Evolutionary conservation across 2,797 vertebrate species (phyloP).

Genomic region (Aratinga solstitialis): DNA sequence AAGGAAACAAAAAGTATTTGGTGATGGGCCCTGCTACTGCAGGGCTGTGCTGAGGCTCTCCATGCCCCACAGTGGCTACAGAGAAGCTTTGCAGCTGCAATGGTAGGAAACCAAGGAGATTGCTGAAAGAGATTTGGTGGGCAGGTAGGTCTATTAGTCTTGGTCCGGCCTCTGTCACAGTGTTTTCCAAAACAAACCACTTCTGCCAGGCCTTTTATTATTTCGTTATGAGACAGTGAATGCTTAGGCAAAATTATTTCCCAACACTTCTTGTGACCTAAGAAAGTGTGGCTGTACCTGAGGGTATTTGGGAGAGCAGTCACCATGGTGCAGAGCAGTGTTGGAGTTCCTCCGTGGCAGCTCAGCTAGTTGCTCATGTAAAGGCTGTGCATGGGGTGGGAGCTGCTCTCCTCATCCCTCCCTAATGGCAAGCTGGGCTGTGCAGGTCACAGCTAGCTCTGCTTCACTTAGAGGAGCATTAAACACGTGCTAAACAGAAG

Average conservation of each 20-base stretch:
- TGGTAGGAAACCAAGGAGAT: not conserved
- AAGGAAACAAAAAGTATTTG: not conserved
- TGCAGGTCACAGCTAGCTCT: not conserved
- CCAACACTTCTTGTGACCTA: not conserved
- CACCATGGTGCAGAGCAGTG: accelerated
- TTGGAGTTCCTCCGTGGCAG: not conserved
- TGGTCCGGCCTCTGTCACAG: not conserved
- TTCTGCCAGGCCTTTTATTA: not conserved
- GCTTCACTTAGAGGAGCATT: constrained; percentile 14
- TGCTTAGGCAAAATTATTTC: not conserved
- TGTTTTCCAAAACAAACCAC: not conserved
- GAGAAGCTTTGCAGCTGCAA: not conserved
- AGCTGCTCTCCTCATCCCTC: not conserved
- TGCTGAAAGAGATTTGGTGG: not conserved
- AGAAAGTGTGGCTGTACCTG: not conserved
- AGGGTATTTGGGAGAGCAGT: accelerated
- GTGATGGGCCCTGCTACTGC: not conserved
- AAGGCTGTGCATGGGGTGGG: accelerated
- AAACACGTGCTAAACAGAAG: constrained; percentile 11
- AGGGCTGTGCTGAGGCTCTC: not conserved
- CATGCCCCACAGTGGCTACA: not conserved
- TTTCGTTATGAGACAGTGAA: not conserved
- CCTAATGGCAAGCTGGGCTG: not conserved
- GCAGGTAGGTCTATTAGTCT: not conserved
- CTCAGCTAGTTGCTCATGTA: accelerated